Conservation (phyloP, 2,888 invertebrate species). For the Patella ulyssiponensis region DNA sequence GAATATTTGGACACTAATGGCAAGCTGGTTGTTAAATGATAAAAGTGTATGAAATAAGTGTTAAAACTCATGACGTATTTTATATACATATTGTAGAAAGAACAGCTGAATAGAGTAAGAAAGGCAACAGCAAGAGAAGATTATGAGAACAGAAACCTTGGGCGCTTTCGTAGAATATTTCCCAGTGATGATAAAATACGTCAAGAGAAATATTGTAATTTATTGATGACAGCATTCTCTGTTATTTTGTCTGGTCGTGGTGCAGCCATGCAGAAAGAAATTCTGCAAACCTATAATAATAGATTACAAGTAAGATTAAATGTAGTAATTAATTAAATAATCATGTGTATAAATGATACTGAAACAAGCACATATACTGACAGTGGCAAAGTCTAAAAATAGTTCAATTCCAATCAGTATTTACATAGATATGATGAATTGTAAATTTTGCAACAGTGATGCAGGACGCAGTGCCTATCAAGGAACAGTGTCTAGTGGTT, state of each 20-base stretch:
- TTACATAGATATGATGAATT: too few species aligned
- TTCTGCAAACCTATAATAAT: slow-evolving; percentile 65
- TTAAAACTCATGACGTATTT: too few species aligned
- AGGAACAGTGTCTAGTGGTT: background rate
- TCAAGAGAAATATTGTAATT: slow-evolving; percentile 64
- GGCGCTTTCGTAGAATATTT: slow-evolving; percentile 69
- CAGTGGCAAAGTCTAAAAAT: too few species aligned
- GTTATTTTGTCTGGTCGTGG: slow-evolving; percentile 64
- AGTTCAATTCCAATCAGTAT: too few species aligned
- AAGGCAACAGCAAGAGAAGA: slow-evolving; percentile 66
- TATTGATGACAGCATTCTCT: slow-evolving; percentile 62
- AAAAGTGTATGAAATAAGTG: too few species aligned
- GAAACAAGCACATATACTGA: background rate
- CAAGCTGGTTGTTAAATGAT: too few species aligned
- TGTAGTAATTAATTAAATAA: background rate
- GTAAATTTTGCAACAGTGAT: background rate
- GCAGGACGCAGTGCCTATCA: background rate
- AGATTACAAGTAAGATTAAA: slow-evolving; percentile 57
- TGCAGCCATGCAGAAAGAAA: slow-evolving; percentile 65
- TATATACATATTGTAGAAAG: slow-evolving; percentile 56
- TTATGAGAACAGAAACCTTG: slow-evolving; percentile 69
- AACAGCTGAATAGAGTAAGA: slow-evolving; percentile 62
- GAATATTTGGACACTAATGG: too few species aligned
- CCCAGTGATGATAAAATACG: slow-evolving; percentile 68
- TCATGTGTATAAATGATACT: background rate